Evolutionary conservation across 2,888 invertebrate genomes (phyloP).

Genomic region (Allolobophora icterica): DNA sequence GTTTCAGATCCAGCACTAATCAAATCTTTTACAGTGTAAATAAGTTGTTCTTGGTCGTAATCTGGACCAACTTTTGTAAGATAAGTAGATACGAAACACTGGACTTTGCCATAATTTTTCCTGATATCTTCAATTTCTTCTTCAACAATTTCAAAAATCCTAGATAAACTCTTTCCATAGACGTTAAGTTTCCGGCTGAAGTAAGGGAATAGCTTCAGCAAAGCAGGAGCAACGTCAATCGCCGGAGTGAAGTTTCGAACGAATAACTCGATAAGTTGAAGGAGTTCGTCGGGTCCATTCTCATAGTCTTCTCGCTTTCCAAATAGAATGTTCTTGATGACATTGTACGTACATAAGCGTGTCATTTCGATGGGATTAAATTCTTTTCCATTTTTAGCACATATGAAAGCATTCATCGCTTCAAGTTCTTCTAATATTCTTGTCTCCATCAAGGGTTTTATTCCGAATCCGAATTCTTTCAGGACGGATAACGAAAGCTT

Average conservation of each 20-base stretch:
- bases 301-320: not conserved
- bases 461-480: conserved; percentile 10
- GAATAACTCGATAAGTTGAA: not conserved
- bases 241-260: not conserved
- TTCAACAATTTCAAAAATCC: not conserved
- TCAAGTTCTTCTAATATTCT: not conserved
- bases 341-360: not conserved
- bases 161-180: not conserved
- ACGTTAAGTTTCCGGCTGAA: not conserved
- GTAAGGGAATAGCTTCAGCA: not conserved
- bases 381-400: not conserved
- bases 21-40: conserved; percentile 19
- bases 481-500: not conserved
- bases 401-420: not conserved
- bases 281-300: not conserved
- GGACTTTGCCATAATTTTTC: not conserved
- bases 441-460: not conserved
- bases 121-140: not conserved
- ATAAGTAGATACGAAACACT: conserved; percentile 30
- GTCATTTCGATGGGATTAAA: not conserved
- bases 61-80: not conserved
- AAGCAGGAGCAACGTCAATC: not conserved
- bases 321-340: not conserved
- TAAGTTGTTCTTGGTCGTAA: conserved; percentile 22
- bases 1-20: conserved; percentile 57